These are phyloP conservation scores for Trichopoda pennipes DNA, from an alignment of 2,888 invertebrate species.

Conservation along the genomic window DNA sequence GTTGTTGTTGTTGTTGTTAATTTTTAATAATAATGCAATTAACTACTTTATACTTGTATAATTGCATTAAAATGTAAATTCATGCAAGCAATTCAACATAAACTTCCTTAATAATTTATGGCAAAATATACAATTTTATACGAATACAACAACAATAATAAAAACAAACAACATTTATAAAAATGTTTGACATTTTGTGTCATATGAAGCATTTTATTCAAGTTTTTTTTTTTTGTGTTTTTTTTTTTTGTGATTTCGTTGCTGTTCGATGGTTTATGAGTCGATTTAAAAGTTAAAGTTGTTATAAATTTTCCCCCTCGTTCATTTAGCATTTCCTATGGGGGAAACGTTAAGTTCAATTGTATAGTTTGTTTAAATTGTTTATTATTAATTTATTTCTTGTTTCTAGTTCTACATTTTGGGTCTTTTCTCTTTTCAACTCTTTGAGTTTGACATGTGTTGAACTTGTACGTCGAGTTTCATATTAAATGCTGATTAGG, in stretches of 20 bases:
- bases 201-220: constrained; percentile 51
- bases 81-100: not conserved
- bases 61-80: constrained; percentile 28
- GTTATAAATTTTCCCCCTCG: not conserved
- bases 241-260: not conserved
- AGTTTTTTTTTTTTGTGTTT: not conserved
- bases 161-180: constrained; percentile 32
- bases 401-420: constrained; percentile 13
- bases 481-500: constrained; percentile 51
- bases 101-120: constrained; percentile 51
- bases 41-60: constrained; percentile 5
- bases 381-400: constrained; percentile 32
- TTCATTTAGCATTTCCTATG: constrained; percentile 38
- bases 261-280: constrained; percentile 22
- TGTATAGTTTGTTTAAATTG: constrained; percentile 8
- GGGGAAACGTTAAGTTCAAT: constrained; percentile 2
- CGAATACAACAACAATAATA: not conserved
- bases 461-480: constrained; percentile 42
- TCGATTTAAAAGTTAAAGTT: constrained; percentile 2
- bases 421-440: not conserved
- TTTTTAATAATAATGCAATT: constrained; percentile 22
- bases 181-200: constrained; percentile 52
- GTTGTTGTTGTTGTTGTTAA: not conserved
- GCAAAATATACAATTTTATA: not conserved
- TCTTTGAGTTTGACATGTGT: constrained; percentile 45